phyloP scores from a whole-genome alignment of 2,113 vertebrate species.

The Furnarius figulus region DNA sequence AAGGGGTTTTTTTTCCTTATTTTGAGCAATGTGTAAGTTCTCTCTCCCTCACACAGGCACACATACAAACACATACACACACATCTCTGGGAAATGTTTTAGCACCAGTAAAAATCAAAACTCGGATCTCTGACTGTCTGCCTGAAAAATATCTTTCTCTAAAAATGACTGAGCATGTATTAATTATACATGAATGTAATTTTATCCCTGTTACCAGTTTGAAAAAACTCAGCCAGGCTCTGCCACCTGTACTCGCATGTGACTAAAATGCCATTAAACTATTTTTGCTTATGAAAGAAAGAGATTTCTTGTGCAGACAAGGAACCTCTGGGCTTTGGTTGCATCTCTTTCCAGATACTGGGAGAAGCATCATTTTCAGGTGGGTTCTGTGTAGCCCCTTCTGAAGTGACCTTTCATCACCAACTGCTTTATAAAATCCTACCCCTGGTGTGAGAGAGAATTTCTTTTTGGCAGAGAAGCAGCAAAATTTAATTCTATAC shows the following conservation, averaged over 20 bases:
- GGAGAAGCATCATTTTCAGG: neutral
- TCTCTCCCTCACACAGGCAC: neutral
- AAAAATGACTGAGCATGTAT: neutral
- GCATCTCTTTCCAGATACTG: neutral
- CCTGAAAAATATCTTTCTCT: slow-evolving; percentile 15
- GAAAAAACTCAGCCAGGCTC: slow-evolving; percentile 4
- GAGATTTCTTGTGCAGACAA: neutral
- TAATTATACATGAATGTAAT: slow-evolving; percentile 52
- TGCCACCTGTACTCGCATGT: neutral
- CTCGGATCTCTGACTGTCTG: neutral
- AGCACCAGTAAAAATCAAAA: slow-evolving; percentile 19
- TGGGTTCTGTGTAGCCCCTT: neutral
- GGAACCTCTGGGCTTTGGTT: neutral
- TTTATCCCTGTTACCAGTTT: slow-evolving; percentile 11
- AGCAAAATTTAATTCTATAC: neutral
- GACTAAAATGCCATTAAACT: neutral
- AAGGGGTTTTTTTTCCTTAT: neutral
- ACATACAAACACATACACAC: neutral
- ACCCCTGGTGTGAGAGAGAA: neutral
- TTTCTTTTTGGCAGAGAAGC: neutral
- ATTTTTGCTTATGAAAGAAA: neutral
- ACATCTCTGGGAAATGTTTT: neutral
- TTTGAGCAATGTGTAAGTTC: neutral
- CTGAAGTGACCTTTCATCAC: neutral
- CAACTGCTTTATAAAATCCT: neutral